These are phyloP conservation scores for Cryptomyrus ogoouensis DNA, from an alignment of 2,113 vertebrate genomes.

Conservation along the genomic window DNA sequence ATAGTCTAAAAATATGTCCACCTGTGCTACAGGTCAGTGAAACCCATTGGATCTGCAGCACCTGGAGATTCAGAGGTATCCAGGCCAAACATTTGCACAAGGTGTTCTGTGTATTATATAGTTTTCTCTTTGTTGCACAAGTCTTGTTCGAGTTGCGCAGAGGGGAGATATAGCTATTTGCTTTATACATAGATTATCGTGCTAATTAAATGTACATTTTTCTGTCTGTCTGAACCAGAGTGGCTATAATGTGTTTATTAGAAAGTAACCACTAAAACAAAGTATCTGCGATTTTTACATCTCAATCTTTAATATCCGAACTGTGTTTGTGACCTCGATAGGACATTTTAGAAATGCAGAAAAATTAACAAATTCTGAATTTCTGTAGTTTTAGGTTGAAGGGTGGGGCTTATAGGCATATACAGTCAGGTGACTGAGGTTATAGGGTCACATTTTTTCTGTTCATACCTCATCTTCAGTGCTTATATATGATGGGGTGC, in stretches of 20 bases:
- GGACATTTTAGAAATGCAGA: not conserved
- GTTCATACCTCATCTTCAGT: not conserved
- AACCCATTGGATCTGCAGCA: not conserved
- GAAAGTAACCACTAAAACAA: not conserved
- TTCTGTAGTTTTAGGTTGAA: not conserved
- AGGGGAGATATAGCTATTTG: not conserved
- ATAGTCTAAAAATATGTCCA: not conserved
- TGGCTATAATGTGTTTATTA: not conserved
- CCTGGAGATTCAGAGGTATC: not conserved
- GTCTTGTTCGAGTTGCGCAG: not conserved
- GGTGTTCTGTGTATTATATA: not conserved
- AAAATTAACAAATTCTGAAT: not conserved
- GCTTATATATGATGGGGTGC: not conserved
- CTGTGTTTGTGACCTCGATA: not conserved
- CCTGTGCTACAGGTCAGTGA: not conserved
- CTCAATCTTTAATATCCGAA: not conserved
- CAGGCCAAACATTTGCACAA: not conserved
- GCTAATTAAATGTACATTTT: not conserved
- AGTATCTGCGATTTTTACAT: not conserved
- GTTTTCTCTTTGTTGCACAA: not conserved
- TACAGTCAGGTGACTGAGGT: not conserved
- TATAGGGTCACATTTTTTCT: not conserved
- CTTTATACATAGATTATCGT: not conserved
- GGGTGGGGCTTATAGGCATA: not conserved
- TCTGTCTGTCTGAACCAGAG: not conserved